Conservation (phyloP, 2,888 invertebrate species). For the Aromia moschata region DNA sequence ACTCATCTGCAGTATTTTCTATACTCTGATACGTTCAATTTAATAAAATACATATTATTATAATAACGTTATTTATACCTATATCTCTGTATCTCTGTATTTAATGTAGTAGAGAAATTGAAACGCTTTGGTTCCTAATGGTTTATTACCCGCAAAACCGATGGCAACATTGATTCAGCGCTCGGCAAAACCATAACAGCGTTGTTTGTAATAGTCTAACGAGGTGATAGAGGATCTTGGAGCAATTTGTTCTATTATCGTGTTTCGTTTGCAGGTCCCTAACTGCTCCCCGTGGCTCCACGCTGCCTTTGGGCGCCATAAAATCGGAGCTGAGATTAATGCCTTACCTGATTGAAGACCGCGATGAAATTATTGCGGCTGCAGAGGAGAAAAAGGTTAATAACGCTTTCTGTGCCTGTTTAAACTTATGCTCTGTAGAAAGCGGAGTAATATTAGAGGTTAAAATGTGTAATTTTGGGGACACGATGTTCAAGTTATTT, state of each 20-base stretch:
- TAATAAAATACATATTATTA: too few relatives aligned
- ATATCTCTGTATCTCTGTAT: too few relatives aligned
- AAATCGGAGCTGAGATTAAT: slow-evolving; percentile 67
- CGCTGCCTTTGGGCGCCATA: slow-evolving; percentile 65
- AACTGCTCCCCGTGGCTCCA: slow-evolving; percentile 63
- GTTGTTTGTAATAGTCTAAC: slow-evolving; percentile 5
- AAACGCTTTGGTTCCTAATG: too few relatives aligned
- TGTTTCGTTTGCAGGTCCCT: slow-evolving; percentile 56
- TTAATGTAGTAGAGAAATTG: too few relatives aligned
- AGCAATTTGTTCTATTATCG: slow-evolving; percentile 4
- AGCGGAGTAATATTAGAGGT: not conserved
- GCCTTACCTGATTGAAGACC: slow-evolving; percentile 61
- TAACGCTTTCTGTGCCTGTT: not conserved
- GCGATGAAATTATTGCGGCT: slow-evolving; percentile 53
- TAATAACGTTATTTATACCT: too few relatives aligned
- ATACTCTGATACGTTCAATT: too few relatives aligned
- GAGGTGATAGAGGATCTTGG: slow-evolving; percentile 8
- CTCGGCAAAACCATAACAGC: not conserved
- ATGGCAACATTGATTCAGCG: too few relatives aligned
- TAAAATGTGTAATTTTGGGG: too few relatives aligned
- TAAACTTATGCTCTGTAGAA: slow-evolving; percentile 31
- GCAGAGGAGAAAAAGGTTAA: slow-evolving; percentile 60
- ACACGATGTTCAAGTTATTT: too few relatives aligned
- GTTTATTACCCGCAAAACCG: too few relatives aligned
- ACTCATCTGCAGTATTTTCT: too few relatives aligned